A percentile compares a stretch with the other conserved stretches of the same genome.
Conservation (phyloP, 2,888 invertebrate species). For the Cheilosia variabilis region DNA sequence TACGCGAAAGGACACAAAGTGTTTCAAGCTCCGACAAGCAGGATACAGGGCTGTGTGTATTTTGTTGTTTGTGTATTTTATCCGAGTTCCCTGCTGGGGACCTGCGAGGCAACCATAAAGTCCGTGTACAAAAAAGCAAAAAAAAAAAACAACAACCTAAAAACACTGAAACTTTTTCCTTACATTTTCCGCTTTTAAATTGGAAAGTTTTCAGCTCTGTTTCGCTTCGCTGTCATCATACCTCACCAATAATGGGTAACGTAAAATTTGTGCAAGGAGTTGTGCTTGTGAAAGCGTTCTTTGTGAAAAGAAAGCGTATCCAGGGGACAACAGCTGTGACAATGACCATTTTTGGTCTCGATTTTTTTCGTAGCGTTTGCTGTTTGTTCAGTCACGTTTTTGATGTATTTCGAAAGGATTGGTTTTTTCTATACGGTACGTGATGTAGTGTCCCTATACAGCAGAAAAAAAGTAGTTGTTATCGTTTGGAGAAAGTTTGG, state of each 20-base stretch:
- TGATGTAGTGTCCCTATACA: no score
- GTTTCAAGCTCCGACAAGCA: constrained; percentile 41
- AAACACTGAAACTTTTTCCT: constrained; percentile 27
- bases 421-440: background rate
- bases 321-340: constrained; percentile 24
- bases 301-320: constrained; percentile 4
- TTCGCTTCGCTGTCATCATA: constrained; percentile 15
- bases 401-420: background rate
- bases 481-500: no score
- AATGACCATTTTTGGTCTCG: constrained; percentile 21
- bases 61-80: constrained; percentile 8
- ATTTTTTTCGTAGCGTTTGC: constrained; percentile 3
- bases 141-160: background rate
- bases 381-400: constrained; percentile 20
- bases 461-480: no score
- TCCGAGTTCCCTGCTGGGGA: constrained; percentile 3
- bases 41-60: constrained; percentile 42
- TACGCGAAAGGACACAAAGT: constrained; percentile 57
- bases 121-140: background rate
- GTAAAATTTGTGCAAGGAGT: constrained; percentile 42
- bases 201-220: constrained; percentile 58
- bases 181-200: constrained; percentile 50
- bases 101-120: background rate
- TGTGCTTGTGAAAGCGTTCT: constrained; percentile 16
- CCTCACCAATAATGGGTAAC: background rate